Evolutionary conservation across 2,113 vertebrate genomes (phyloP), one percentile per base, ranked within the genome.

Genomic region (Plecturocebus donacophilus): DNA sequence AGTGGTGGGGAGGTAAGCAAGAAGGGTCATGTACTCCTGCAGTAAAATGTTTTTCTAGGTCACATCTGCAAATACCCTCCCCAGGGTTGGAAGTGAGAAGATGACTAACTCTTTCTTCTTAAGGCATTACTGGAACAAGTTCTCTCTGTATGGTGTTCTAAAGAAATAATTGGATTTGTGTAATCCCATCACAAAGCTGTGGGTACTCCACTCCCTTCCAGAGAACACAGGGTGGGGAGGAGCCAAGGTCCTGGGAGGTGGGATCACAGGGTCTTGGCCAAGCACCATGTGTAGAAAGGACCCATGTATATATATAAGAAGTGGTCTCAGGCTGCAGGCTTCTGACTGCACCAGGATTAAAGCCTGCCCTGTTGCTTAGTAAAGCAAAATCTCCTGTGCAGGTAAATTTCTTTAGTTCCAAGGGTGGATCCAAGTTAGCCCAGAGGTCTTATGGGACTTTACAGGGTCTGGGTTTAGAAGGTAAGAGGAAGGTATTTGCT

Each of bases 321-420:
- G 16, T n/a, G n/a, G n/a, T 87, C 58, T 66, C 2, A 0, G 16
- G 49, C 73, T 32, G 49, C 0, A 4, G 10, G 17, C 8, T 90
- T 93, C 45, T 42, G 73, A 5, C 77, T 85, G 38, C 49, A 27
- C 32, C 76, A 38, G 8, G 40, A 80, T 32, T 30, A 54, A 20
- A 87, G 27, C 20, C 32, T 47, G 25, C 13, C 35, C 52, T 7
- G 10, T 25, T 93, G 27, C 61, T 87, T 32, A 66, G 80, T 42
- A 87, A 68, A 88, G 27, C 42, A 71, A 90, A 47, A 71, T 84
- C 68, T 95, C 47, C 68, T 56, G 58, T 68, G 20, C 85, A 87
- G 91, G 91, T 95, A 79, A 71, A 35, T 89, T 86, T 94, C 93
- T 87, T 94, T 61, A 77, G 5, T 49, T 96, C 40, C 20, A 79